Evolutionary conservation across 1,140 invertebrate species (phyloP), one percentile per base, ranked within the genome.

Genomic region (Bombus superbus): DNA sequence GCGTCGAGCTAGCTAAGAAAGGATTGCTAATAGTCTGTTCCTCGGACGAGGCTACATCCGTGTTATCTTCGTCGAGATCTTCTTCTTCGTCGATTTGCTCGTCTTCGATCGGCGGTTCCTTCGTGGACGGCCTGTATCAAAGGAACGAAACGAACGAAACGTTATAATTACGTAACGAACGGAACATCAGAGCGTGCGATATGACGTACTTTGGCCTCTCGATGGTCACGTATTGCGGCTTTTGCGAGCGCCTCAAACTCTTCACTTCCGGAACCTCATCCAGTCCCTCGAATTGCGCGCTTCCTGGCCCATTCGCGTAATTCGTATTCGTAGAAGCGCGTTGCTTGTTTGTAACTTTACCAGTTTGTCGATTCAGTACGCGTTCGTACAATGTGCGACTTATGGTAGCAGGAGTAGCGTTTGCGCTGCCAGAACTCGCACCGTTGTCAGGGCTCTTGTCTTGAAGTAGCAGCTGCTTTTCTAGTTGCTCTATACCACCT

Each of bases 401-500:
- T 86, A 97, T 97, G 3, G 96, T 95, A 0, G 96, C 95, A 4
- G 96, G 96, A 2, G 96, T 95, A 3, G 87, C 92, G 42, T 88
- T 91, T 47, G 92, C 92, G 13, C 76, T 85, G 35, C 68, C 85
- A 3, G 88, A 73, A 47, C 87, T 92, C 13, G 89, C 90, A 3
- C 32, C 91, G 6, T 92, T 92, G 6, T 91, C 91, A 13, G 90
- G 90, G 71, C 91, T 93, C 57, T 95, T 95, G n/a, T 96, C 96
- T 74, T 96, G 95, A 9, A 96, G 90, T 44, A 96, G 94, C 44
- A 98, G 92, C 81, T 98, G 97, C 91, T 97, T 98, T 92, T 98
- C 97, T 22, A 98, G 93, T 90, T 98, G 97, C 92, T 98, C 97
- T 4, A 98, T 96, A 32, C 97, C 97, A 92, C 97, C 97, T 83